phyloP scores from a whole-genome alignment of 1,140 invertebrate species.

The Leptoteleia sp. region DNA sequence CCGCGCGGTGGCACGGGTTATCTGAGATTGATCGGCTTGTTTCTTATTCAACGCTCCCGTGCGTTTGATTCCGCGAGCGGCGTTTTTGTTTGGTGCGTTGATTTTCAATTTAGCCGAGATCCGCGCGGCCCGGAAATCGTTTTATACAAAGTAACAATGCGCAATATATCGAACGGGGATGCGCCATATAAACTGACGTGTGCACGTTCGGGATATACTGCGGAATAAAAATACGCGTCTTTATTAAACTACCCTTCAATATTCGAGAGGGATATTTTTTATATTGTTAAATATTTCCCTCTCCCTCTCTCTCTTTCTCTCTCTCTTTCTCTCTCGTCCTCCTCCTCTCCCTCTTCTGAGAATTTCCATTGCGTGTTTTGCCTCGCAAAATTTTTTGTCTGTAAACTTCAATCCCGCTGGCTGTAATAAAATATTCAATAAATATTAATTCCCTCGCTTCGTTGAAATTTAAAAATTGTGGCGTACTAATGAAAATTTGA shows the following conservation, averaged over 20 bases:
- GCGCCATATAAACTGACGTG: conserved; percentile 30
- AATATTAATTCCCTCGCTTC: no score
- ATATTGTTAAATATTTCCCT: conserved; percentile 27
- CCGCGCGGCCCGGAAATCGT: conserved; percentile 61
- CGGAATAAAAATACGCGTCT: conserved; percentile 37
- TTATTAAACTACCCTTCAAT: conserved; percentile 46
- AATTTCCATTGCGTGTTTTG: no score
- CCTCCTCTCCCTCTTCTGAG: no score
- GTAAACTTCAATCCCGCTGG: no score
- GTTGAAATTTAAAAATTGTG: no score
- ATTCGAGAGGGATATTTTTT: conserved; percentile 8
- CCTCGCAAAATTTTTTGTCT: no score
- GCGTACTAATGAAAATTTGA: no score
- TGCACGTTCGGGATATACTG: conserved; percentile 7
- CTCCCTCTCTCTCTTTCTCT: no score
- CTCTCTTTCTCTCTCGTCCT: no score
- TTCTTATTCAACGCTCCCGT: conserved; percentile 69
- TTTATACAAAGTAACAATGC: conserved; percentile 55
- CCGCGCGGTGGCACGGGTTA: conserved; percentile 66
- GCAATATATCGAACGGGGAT: conserved; percentile 38
- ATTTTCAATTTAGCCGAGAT: conserved; percentile 68
- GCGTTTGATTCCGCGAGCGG: conserved; percentile 55
- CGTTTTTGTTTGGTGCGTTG: conserved; percentile 70
- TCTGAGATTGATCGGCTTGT: conserved; percentile 74
- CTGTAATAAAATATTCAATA: no score